Evolutionary conservation across 1,140 invertebrate genomes (phyloP).

Genomic region (Hycleus cichorii): DNA sequence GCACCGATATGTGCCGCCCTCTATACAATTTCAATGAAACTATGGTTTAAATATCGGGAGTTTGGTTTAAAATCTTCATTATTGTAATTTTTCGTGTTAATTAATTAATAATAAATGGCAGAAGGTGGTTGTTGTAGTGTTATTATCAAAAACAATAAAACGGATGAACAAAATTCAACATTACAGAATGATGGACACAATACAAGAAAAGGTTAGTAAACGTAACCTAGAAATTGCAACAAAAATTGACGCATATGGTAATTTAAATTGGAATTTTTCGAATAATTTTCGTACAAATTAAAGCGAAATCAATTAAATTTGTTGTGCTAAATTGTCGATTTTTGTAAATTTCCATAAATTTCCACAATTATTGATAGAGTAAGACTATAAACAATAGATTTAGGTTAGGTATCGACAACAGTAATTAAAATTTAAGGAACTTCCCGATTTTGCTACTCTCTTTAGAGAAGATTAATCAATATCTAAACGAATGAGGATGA

Average conservation of each 20-base stretch:
- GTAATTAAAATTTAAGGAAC: not conserved
- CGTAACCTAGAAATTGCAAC: too few relatives aligned
- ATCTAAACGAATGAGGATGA: too few relatives aligned
- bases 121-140: slow-evolving; percentile 31
- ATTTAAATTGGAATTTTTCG: not conserved
- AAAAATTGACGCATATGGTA: not conserved
- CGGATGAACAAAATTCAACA: too few relatives aligned
- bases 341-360: too few relatives aligned
- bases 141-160: slow-evolving; percentile 25
- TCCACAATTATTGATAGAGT: not conserved
- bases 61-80: too few relatives aligned
- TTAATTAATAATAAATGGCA: slow-evolving; percentile 36
- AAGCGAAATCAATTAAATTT: not conserved
- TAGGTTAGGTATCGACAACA: not conserved
- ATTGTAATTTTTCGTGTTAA: too few relatives aligned
- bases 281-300: not conserved
- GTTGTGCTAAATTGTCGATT: too few relatives aligned
- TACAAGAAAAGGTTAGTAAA: too few relatives aligned
- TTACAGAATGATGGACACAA: too few relatives aligned
- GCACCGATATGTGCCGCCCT: slow-evolving; percentile 11
- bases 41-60: not conserved
- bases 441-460: too few relatives aligned
- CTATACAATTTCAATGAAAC: slow-evolving; percentile 7
- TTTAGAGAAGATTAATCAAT: too few relatives aligned
- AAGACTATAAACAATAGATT: not conserved